Percentiles rank a stretch among this genome's conserved stretches.
phyloP scores from a whole-genome alignment of 2,113 vertebrate genomes.

The Pitta sordida region DNA sequence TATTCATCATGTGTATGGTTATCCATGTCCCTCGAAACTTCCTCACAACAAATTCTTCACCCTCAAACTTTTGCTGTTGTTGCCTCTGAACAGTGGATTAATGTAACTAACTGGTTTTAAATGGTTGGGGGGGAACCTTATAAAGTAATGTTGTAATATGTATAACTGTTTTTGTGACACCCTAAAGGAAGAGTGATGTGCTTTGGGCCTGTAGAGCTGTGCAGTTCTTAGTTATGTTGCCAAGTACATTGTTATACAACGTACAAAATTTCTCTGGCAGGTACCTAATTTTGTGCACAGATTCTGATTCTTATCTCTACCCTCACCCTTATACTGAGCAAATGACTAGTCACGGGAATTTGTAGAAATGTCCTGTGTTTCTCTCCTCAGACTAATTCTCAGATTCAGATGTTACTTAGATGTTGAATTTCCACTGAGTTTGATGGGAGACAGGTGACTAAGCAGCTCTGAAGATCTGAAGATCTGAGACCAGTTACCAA shows the following conservation, averaged over 20 bases:
- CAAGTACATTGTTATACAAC: rapidly evolving
- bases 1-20: neutral
- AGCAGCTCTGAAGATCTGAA: neutral
- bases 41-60: neutral
- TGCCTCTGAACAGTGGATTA: neutral
- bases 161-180: neutral
- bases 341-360: neutral
- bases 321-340: neutral
- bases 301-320: neutral
- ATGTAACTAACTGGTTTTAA: neutral
- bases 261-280: neutral
- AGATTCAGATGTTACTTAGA: neutral
- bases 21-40: neutral
- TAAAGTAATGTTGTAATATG: neutral
- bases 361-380: neutral
- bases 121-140: neutral
- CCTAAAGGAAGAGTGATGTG: neutral
- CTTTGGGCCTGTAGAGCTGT: neutral
- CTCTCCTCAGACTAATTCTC: neutral
- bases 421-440: neutral
- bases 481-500: neutral
- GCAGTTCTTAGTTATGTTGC: neutral
- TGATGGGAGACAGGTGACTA: neutral
- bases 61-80: neutral
- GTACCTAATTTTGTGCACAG: neutral